phyloP scores from a whole-genome alignment of 2,797 vertebrate genomes.

The Callimico goeldii region DNA sequence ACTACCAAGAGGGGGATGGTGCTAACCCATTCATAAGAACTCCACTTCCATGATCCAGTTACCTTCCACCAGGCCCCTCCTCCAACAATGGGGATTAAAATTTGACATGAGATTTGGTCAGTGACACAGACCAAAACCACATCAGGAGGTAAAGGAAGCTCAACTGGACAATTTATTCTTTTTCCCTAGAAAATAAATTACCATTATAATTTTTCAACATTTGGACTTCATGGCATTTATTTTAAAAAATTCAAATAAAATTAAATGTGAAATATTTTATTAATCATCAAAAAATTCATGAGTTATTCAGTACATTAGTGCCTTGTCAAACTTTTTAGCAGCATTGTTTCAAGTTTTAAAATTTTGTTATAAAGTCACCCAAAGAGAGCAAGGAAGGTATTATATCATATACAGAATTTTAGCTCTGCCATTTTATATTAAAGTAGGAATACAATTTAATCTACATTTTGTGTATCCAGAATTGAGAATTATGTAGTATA shows the following conservation, averaged over 20 bases:
- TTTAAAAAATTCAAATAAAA: not conserved
- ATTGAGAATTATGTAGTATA: not conserved
- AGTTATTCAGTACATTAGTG: not conserved
- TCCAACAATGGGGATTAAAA: too few species aligned
- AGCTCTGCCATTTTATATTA: not conserved
- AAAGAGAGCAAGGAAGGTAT: not conserved
- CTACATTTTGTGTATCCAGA: not conserved
- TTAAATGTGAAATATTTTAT: not conserved
- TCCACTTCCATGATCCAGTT: too few species aligned
- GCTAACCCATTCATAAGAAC: too few species aligned
- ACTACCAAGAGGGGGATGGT: too few species aligned
- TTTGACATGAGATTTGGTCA: too few species aligned
- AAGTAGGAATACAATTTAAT: not conserved
- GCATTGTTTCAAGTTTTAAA: not conserved
- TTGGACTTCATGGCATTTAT: not conserved
- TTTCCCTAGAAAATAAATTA: not conserved
- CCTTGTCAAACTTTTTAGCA: not conserved
- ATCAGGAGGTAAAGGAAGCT: not conserved
- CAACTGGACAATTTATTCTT: not conserved
- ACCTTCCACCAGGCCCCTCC: too few species aligned
- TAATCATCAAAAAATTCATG: not conserved
- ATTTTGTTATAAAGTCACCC: not conserved
- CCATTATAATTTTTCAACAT: not conserved
- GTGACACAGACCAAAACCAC: too few species aligned
- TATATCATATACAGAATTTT: not conserved